Conservation (phyloP, 2,113 vertebrate species). For the Shinisaurus crocodilurus region DNA sequence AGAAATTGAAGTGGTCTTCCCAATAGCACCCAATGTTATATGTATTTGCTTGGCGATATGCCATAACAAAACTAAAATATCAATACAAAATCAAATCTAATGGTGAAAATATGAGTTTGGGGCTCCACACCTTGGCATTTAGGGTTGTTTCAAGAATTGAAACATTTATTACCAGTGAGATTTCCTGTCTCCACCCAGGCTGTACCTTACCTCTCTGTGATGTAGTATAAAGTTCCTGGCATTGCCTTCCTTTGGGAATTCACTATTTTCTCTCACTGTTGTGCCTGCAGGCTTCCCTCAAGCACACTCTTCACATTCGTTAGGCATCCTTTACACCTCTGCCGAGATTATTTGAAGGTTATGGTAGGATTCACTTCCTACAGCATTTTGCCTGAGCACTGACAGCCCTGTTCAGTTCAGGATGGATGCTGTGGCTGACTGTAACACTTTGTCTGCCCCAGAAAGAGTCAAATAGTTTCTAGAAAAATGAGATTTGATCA, state of each 20-base stretch:
- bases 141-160: background rate
- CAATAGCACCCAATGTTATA: background rate
- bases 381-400: background rate
- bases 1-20: background rate
- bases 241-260: background rate
- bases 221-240: too few relatives aligned
- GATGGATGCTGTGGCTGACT: background rate
- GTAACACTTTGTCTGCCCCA: too few relatives aligned
- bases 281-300: background rate
- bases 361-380: too few relatives aligned
- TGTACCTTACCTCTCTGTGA: too few relatives aligned
- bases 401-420: background rate
- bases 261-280: background rate
- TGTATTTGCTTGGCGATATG: background rate
- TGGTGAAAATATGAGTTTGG: background rate
- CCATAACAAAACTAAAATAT: background rate
- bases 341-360: background rate
- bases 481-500: background rate
- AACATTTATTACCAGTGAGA: background rate
- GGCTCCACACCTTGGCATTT: background rate
- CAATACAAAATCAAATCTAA: background rate
- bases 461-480: background rate
- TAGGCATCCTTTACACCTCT: background rate
- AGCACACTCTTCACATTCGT: background rate
- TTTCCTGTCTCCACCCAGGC: background rate